phyloP scores from a whole-genome alignment of 2,113 vertebrate genomes.

The Megaceryle torquata region DNA sequence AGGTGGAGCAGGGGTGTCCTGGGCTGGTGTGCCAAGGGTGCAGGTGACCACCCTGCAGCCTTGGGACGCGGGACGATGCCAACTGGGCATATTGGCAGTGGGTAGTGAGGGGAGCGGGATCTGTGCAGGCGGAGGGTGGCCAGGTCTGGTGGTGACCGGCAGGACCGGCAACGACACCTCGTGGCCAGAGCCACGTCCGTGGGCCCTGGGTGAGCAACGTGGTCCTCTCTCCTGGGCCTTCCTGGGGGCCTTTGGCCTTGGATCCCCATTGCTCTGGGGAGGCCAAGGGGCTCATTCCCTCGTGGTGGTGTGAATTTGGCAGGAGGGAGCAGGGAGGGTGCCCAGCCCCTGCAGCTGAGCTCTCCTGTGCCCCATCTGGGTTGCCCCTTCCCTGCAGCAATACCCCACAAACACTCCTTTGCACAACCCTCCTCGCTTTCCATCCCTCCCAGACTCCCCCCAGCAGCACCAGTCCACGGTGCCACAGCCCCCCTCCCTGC shows the following conservation, averaged over 20 bases:
- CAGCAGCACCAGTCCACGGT: rapidly evolving
- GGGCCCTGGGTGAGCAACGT: not conserved
- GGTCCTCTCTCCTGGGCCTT: not conserved
- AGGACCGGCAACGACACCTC: slow-evolving; percentile 2
- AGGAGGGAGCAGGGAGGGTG: not conserved
- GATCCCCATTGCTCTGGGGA: rapidly evolving
- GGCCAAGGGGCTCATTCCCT: not conserved
- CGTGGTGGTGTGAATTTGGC: not conserved
- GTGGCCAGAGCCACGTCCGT: not conserved
- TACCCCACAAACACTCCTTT: not conserved
- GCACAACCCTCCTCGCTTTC: not conserved
- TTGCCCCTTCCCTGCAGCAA: not conserved
- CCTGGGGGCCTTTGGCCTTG: not conserved
- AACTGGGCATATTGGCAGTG: rapidly evolving
- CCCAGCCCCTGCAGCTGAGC: not conserved
- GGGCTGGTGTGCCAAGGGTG: not conserved
- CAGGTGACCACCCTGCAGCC: not conserved
- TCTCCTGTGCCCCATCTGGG: not conserved
- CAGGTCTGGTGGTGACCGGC: not conserved
- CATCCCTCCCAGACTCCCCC: not conserved
- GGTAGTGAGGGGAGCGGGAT: not conserved
- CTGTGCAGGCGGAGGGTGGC: rapidly evolving
- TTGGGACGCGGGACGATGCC: rapidly evolving
- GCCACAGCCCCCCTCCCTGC: not conserved
- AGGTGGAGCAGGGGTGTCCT: not conserved